phyloP scores from a whole-genome alignment of 1,140 invertebrate genomes.

The Pygmarrhopalites habei region DNA sequence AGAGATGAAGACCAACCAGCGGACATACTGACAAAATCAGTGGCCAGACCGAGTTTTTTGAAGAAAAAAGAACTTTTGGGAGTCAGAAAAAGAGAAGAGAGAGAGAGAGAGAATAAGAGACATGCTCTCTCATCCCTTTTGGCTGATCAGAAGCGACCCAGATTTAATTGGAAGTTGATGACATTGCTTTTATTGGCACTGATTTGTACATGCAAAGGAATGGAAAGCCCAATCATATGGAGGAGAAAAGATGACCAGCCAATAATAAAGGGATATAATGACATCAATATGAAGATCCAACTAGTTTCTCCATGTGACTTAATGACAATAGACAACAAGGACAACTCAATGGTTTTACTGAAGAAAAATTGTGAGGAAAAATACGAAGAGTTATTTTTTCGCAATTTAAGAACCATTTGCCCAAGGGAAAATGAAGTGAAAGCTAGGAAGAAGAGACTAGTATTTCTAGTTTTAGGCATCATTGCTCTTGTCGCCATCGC shows the following conservation, averaged over 20 bases:
- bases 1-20: not conserved
- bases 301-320: slow-evolving; percentile 23
- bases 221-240: slow-evolving; percentile 16
- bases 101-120: not conserved
- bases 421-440: not conserved
- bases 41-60: not conserved
- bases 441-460: not conserved
- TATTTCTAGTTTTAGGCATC: not conserved
- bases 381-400: slow-evolving; percentile 16
- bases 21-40: slow-evolving; percentile 12
- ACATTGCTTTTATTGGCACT: not conserved
- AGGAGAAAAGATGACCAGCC: not conserved
- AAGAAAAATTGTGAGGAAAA: slow-evolving; percentile 9
- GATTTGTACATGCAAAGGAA: not conserved
- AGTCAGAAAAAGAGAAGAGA: not conserved
- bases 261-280: not conserved
- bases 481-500: not conserved
- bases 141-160: not conserved
- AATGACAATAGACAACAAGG: slow-evolving; percentile 6
- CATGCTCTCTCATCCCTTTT: not conserved
- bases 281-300: slow-evolving; percentile 12
- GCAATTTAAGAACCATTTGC: slow-evolving; percentile 25
- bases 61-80: not conserved
- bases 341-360: not conserved
- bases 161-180: not conserved